These are phyloP conservation scores for Eupithecia pulchellata DNA, from an alignment of 2,888 invertebrate genomes.

Conservation along the genomic window DNA sequence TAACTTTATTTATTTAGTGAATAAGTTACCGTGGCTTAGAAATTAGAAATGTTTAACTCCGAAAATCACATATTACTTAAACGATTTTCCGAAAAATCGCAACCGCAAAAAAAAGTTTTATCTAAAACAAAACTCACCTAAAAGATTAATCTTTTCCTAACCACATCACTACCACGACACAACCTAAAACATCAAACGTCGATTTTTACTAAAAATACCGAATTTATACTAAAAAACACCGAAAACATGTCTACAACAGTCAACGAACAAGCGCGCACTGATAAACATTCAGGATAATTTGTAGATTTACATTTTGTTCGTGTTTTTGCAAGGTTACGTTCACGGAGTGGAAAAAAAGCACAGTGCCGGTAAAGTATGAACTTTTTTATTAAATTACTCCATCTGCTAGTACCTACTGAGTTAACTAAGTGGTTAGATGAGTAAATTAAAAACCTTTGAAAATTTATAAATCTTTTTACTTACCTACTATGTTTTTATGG, in stretches of 20 bases:
- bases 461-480: too few relatives aligned
- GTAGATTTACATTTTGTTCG: slow-evolving; percentile 9
- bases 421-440: too few relatives aligned
- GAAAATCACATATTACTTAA: background rate
- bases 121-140: background rate
- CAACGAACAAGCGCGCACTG: background rate
- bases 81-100: background rate
- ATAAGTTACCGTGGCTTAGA: too few relatives aligned
- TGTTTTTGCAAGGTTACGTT: slow-evolving; percentile 14
- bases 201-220: background rate
- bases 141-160: background rate
- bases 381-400: background rate
- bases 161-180: background rate
- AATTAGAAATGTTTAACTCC: too few relatives aligned
- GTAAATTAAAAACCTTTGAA: too few relatives aligned
- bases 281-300: slow-evolving; percentile 4
- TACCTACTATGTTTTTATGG: too few relatives aligned
- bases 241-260: background rate
- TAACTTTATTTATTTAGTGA: too few relatives aligned
- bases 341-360: background rate
- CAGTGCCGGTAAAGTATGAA: background rate
- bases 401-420: too few relatives aligned
- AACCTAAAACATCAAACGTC: background rate
- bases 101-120: background rate
- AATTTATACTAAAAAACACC: background rate